Evolutionary conservation across 2,797 vertebrate species (phyloP), one percentile per base, ranked within the genome.

Genomic region (Enteromius afrohamiltoni): DNA sequence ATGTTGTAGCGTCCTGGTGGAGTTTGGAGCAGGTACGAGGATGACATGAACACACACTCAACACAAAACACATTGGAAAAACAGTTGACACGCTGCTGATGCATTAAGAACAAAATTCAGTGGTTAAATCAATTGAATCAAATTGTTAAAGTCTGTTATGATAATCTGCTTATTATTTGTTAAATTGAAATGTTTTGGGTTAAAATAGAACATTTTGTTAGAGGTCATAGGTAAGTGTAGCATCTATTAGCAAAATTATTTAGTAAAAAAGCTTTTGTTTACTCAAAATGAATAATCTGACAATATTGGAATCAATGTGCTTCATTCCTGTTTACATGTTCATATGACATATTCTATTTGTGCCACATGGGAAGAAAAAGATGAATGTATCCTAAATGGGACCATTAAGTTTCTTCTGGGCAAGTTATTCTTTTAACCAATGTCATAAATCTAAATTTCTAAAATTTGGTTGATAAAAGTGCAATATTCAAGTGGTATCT

Each of bases 11-110:
- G 26, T 92, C 87, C 90, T 91, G 90, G 87, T 78, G 89, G 85
- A 87, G 86, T 55, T 37, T 82, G 86, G 51, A 69, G 89, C 91
- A 92, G 91, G 91, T 92, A 91, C 87, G 86, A 82, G 4, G 65
- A 79, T 89, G 83, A 88, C 92, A 87, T 69, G 68, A 85, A 83
- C 84, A 87, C 23, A 84, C 75, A 40, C 87, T 60, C 82, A 83
- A 68, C 53, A 78, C 58, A 69, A 62, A 77, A 69, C 79, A 75
- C 51, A 42, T 40, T 69, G 29, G 47, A 86, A 79, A 79, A 86
- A 79, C 19, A n/a, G 19, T 19, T 84, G 83, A 45, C 76, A 29
- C 49, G 23, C 79, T 34, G 49, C 55, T 60, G 4, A 83, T 69
- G 84, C 47, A 74, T 86, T 84, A 40, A 40, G 40, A 42, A 23